Percentiles rank a stretch among this genome's conserved stretches.
Conservation (phyloP, 2,888 invertebrate species). For the Pterobdella sp. region DNA sequence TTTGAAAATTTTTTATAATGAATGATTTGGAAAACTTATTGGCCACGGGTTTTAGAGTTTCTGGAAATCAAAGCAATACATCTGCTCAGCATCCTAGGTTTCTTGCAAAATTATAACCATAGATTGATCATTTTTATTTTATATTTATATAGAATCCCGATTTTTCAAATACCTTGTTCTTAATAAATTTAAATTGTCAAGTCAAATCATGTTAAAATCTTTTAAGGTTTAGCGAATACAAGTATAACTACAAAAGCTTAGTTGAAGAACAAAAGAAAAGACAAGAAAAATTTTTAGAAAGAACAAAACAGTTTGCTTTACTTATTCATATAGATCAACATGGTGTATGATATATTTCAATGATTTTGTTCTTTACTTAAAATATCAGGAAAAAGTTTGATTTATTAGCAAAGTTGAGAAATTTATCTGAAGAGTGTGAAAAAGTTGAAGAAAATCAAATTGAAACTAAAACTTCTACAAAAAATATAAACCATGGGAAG, state of each 20-base stretch:
- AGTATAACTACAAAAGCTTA: not conserved
- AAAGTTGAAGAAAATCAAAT: not conserved
- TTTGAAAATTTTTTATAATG: no score
- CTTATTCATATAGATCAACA: no score
- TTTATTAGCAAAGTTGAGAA: not conserved
- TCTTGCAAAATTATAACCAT: not conserved
- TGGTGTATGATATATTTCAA: no score
- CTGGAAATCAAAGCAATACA: not conserved
- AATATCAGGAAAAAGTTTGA: slow-evolving; percentile 13
- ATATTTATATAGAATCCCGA: no score
- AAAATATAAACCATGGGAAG: not conserved
- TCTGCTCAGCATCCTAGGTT: slow-evolving; percentile 2
- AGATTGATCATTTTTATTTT: no score
- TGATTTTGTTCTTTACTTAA: no score
- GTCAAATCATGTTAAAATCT: not conserved
- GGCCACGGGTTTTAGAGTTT: slow-evolving; percentile 7
- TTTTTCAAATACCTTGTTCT: not conserved
- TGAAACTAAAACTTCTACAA: not conserved
- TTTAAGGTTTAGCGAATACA: slow-evolving; percentile 1
- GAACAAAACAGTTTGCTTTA: not conserved
- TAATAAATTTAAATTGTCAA: not conserved
- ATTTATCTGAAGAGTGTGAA: not conserved
- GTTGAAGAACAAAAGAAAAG: not conserved
- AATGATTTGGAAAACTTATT: not conserved
- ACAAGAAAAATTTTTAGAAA: not conserved